Base-by-base conservation (phyloP, 2,113 vertebrate genomes). In the Xerus inauris region DNA sequence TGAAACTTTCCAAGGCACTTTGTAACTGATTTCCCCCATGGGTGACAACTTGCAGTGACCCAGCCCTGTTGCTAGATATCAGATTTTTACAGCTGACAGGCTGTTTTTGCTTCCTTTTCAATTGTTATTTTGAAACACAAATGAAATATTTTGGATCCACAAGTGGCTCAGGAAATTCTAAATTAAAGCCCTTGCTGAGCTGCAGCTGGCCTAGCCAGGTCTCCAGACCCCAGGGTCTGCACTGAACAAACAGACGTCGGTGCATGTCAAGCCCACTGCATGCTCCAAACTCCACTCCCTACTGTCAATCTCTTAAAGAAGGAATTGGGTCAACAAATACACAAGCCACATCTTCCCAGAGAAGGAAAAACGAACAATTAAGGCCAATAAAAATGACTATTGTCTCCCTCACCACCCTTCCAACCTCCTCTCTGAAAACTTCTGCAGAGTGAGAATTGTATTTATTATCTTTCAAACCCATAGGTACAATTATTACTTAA, bases 141-240 rank as follows among this genome's bases (percentile, higher is more conserved):
- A 65, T 62, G 72, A 94, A 94, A 71, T 65, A 75, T 82, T 96
- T 93, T 95, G 94, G 67, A 96, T 87, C 38, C 49, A 91, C 72
- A 91, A 88, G n/a, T 24, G 35, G 64, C 54, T 96, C 49, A 93
- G 89, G 97, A 97, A 96, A 92, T 88, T 96, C 94, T 95, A 87
- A 96, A 94, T 94, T 87, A 94, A 90, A 96, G 49, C 24, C 32
- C 47, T 64, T 47, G 79, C 75, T 6, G 26, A 71, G 82, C 30
- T 94, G 75, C 94, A 97, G 94, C 82, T 97, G 95, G 73, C 38
- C 69, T 3, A 40, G 57, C 42, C 2, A 10, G 87, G n/a, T 35
- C 81, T 67, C 49, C 4, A 28, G 59, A 49, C 42, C 87, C 40
- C 5, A 8, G 40, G 49, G 57, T 79, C 35, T 19, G 0, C 3